Evolutionary conservation across 2,888 invertebrate genomes (phyloP).

Genomic region (Xylocampa areola): DNA sequence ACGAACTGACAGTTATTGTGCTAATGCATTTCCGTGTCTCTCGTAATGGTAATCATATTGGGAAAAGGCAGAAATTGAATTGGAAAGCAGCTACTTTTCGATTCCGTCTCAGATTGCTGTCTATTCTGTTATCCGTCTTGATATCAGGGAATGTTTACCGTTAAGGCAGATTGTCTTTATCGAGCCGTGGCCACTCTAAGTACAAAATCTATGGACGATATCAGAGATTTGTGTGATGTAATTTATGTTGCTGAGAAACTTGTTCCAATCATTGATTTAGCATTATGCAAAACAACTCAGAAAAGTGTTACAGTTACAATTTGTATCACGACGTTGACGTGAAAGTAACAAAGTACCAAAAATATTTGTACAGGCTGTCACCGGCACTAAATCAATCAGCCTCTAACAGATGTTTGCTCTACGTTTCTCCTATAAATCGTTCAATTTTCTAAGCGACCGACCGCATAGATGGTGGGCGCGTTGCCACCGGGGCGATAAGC

Average conservation of each 20-base stretch:
- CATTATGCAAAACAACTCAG: slow-evolving; percentile 42
- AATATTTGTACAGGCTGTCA: slow-evolving; percentile 59
- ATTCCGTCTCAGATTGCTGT: slow-evolving; percentile 47
- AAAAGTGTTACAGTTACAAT: slow-evolving; percentile 41
- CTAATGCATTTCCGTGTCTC: slow-evolving; percentile 72
- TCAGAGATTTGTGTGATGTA: slow-evolving; percentile 39
- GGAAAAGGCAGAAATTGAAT: slow-evolving; percentile 54
- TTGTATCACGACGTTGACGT: slow-evolving; percentile 47
- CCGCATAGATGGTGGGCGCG: slow-evolving; percentile 66
- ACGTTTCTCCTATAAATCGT: slow-evolving; percentile 80
- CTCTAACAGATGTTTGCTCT: slow-evolving; percentile 64
- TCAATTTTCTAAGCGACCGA: slow-evolving; percentile 78
- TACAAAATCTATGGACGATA: slow-evolving; percentile 39
- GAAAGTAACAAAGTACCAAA: slow-evolving; percentile 57
- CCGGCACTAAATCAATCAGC: slow-evolving; percentile 70
- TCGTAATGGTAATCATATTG: slow-evolving; percentile 57
- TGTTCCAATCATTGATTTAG: slow-evolving; percentile 43
- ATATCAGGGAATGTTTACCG: slow-evolving; percentile 51
- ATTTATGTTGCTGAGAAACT: slow-evolving; percentile 45
- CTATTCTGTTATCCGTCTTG: slow-evolving; percentile 47
- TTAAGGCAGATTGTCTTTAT: slow-evolving; percentile 52
- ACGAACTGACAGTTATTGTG: slow-evolving; percentile 72
- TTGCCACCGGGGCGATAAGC: slow-evolving; percentile 77
- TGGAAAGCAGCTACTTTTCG: slow-evolving; percentile 52
- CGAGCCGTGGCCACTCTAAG: slow-evolving; percentile 31